Percentiles rank a stretch among this genome's conserved stretches.
phyloP scores from a whole-genome alignment of 2,888 invertebrate genomes.

The Amblyteles armatorius region DNA sequence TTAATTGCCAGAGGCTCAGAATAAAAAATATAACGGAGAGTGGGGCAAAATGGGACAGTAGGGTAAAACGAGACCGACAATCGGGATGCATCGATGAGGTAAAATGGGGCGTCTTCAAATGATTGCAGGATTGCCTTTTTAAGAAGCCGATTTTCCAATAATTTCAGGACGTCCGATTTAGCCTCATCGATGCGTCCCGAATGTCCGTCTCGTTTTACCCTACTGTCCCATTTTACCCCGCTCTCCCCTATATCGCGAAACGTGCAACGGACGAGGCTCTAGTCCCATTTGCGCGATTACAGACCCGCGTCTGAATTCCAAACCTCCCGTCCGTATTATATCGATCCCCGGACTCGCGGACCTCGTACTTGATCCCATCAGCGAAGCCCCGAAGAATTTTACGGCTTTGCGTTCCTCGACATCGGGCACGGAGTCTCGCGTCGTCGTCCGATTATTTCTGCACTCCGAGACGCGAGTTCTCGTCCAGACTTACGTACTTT shows the following conservation, averaged over 20 bases:
- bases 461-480: constrained; percentile 2
- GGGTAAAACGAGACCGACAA: too few species aligned
- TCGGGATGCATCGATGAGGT: too few species aligned
- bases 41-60: too few species aligned
- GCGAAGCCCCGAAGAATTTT: constrained; percentile 40
- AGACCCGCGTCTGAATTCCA: not conserved
- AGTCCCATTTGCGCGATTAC: constrained; percentile 32
- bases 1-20: not conserved
- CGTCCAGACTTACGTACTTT: constrained; percentile 19
- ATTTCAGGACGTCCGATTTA: too few species aligned
- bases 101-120: too few species aligned
- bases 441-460: constrained; percentile 47
- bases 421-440: not conserved
- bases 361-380: constrained; percentile 49
- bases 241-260: not conserved
- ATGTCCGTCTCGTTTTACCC: too few species aligned
- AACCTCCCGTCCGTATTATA: constrained; percentile 31
- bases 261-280: not conserved
- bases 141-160: too few species aligned
- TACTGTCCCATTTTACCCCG: too few species aligned
- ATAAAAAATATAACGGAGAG: not conserved
- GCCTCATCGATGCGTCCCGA: too few species aligned
- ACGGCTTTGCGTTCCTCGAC: constrained; percentile 29
- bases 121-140: too few species aligned
- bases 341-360: constrained; percentile 42